A percentile compares a stretch with the other conserved stretches of the same genome.
Evolutionary conservation across 2,797 vertebrate genomes (phyloP).

Genomic region (Carduelis carduelis): DNA sequence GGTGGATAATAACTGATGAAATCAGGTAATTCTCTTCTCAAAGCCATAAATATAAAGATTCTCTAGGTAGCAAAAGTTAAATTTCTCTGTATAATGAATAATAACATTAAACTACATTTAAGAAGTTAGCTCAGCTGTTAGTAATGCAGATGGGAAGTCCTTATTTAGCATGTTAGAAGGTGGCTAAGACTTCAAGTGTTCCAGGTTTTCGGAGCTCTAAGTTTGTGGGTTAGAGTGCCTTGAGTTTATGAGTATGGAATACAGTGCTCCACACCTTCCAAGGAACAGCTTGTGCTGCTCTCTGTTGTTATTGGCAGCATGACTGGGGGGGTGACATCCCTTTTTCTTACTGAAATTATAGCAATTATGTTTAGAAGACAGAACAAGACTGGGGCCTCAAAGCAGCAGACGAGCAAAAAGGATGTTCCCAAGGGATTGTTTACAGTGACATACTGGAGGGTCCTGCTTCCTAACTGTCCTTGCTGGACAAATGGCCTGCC

Average conservation of each 20-base stretch:
- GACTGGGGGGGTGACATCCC: neutral
- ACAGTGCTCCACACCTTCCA: neutral
- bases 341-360: neutral
- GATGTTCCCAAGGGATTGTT: neutral
- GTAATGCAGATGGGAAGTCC: neutral
- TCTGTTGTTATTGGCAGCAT: neutral
- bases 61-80: conserved; percentile 9
- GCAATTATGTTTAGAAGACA: neutral
- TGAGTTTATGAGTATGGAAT: neutral
- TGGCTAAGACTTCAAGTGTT: neutral
- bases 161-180: neutral
- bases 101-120: conserved; percentile 32
- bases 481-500: neutral
- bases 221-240: neutral
- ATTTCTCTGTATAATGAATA: conserved; percentile 33
- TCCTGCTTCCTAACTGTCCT: neutral
- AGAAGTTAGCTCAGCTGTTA: neutral
- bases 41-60: conserved; percentile 41
- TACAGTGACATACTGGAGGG: neutral
- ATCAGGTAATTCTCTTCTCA: conserved; percentile 37
- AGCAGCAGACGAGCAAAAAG: neutral
- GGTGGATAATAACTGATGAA: conserved; percentile 37
- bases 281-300: neutral
- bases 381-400: neutral
- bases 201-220: neutral